Percentiles rank a stretch among this genome's conserved stretches.
phyloP scores from a whole-genome alignment of 1,140 invertebrate genomes.

The Pseudomyrmex concolor region DNA sequence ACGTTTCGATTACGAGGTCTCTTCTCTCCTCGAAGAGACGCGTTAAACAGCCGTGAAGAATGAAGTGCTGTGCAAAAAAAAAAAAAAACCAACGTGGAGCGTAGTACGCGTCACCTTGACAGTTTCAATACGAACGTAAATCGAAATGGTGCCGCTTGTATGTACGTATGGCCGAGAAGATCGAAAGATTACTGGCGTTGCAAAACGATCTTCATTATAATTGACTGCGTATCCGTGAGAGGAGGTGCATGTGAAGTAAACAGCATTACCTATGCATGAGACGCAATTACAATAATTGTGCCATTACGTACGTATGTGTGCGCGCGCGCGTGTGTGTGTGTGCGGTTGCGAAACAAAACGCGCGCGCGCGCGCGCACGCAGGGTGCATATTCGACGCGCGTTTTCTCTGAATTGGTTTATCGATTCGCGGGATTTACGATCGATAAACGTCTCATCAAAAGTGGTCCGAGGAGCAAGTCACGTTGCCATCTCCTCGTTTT shows the following conservation, averaged over 20 bases:
- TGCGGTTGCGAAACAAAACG: constrained; percentile 1
- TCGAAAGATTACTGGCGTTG: constrained; percentile 56
- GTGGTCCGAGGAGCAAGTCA: constrained; percentile 7
- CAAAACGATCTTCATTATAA: constrained; percentile 63
- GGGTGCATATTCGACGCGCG: background rate
- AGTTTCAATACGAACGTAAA: constrained; percentile 8
- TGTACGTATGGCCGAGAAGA: constrained; percentile 7
- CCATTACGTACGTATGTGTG: constrained; percentile 22
- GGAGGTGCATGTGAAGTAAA: constrained; percentile 34
- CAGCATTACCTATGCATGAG: constrained; percentile 54
- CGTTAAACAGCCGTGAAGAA: background rate
- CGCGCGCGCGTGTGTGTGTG: background rate
- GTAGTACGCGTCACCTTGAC: constrained; percentile 50
- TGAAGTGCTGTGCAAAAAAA: background rate
- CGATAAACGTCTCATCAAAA: constrained; percentile 38
- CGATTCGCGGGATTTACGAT: constrained; percentile 33
- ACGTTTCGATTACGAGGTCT: no score
- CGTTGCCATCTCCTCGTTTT: constrained; percentile 11
- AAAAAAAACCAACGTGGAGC: constrained; percentile 27
- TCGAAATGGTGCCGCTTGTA: constrained; percentile 2
- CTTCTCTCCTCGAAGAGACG: no score
- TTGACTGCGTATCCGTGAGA: constrained; percentile 51
- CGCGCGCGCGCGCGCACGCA: background rate
- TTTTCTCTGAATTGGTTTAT: constrained; percentile 53
- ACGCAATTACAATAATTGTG: constrained; percentile 58